Percentiles rank a stretch among this genome's conserved stretches.
Conservation (phyloP, 2,113 vertebrate genomes). For the Talpa occidentalis region DNA sequence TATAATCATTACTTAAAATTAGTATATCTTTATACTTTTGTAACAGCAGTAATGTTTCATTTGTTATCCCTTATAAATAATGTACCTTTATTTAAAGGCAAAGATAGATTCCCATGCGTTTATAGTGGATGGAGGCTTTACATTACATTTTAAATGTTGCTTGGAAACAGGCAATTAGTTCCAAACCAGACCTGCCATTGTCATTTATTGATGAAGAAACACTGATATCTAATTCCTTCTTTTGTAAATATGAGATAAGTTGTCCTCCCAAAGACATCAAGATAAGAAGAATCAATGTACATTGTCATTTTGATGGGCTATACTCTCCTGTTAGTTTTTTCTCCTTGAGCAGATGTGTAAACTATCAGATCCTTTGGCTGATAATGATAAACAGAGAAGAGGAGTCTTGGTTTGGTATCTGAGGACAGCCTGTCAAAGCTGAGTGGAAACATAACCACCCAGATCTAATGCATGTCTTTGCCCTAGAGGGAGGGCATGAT, state of each 20-base stretch:
- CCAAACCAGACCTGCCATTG: slow-evolving; percentile 34
- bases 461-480: not conserved
- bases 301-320: slow-evolving; percentile 57
- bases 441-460: not conserved
- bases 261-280: slow-evolving; percentile 75
- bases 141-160: slow-evolving; percentile 57
- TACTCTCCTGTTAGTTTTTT: slow-evolving; percentile 66
- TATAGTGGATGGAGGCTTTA: not conserved
- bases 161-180: slow-evolving; percentile 73
- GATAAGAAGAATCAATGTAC: slow-evolving; percentile 62
- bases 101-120: not conserved
- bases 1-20: not conserved
- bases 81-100: not conserved
- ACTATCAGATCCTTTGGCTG: slow-evolving; percentile 18
- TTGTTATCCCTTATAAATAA: slow-evolving; percentile 14
- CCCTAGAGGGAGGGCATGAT: slow-evolving; percentile 1
- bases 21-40: not conserved
- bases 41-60: not conserved
- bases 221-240: slow-evolving; percentile 58
- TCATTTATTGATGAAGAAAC: slow-evolving; percentile 77
- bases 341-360: too few species aligned
- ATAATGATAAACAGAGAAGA: slow-evolving; percentile 54
- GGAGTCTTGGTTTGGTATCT: not conserved
- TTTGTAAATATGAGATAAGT: slow-evolving; percentile 71
- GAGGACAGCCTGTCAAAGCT: slow-evolving; percentile 36